Base-by-base conservation (phyloP, 2,797 vertebrate genomes). In the Tokudaia tokunoshimensis region DNA sequence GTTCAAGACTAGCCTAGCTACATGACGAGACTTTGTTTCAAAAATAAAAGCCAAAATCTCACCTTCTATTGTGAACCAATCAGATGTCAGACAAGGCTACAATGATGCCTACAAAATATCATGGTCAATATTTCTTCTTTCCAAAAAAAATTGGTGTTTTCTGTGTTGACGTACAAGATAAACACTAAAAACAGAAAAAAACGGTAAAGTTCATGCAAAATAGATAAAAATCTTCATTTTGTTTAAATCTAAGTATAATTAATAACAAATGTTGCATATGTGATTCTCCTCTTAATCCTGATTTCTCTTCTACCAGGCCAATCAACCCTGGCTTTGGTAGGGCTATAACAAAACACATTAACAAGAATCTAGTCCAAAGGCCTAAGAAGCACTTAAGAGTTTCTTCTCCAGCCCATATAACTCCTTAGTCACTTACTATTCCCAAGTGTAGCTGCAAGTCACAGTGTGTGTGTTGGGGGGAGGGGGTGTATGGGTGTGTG, bases 111-210 rank as follows among this genome's bases (percentile, higher is more conserved):
- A 90, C 59, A 11, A 61, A 89, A 1, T 44, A 37, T 6, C 75
- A 3, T 22, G 20, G 86, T 55, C 41, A n/a, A 11, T 84, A 11
- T 88, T 4, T 91, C 70, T 91, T 26, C 22, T 61, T 94, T 59
- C 37, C 13, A 91, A 94, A 96, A 5, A 91, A 92, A 82, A 10
- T 61, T 31, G 67, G 6, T 87, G 31, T 86, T 93, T 92, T 89
- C 47, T 85, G 3, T 19, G 50, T 90, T 17, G 70, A 55, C 88
- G 1, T 63, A 20, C 83, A 96, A 81, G 44, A 80, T 79, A 92
- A 92, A 82, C 19, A 80, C 52, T 90, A 34, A 91, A 89, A 87
- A 29, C 74, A 55, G 15, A 96, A 89, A 96, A 89, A 72, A 84
- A 70, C 59, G 91, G 72, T 90, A 84, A 80, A 44, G 78, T 86